These are phyloP conservation scores for Pseudopipra pipra DNA, from an alignment of 2,113 vertebrate genomes.

Conservation along the genomic window DNA sequence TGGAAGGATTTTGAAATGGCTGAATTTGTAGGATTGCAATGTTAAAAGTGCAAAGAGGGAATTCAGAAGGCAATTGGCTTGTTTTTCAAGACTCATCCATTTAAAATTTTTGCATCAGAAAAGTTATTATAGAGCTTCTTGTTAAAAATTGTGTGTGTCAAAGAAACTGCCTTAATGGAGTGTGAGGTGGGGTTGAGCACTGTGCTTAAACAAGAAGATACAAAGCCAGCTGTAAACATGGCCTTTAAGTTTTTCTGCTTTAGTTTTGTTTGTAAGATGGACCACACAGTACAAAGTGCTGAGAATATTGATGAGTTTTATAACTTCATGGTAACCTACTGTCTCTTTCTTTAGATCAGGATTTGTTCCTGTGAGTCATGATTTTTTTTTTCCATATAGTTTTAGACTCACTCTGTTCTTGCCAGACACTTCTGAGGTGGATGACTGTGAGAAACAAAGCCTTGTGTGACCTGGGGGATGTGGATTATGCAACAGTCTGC, in stretches of 20 bases:
- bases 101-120: background rate
- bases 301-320: background rate
- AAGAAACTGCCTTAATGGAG: background rate
- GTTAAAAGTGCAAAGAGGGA: background rate
- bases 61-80: background rate
- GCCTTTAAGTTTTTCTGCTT: background rate
- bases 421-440: background rate
- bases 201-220: background rate
- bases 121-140: background rate
- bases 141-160: background rate
- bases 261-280: background rate
- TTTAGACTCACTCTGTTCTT: background rate
- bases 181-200: background rate
- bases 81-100: background rate
- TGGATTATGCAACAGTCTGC: background rate
- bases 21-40: background rate
- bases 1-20: background rate
- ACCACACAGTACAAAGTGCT: background rate
- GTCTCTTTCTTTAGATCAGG: background rate
- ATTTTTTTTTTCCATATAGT: background rate
- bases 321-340: background rate
- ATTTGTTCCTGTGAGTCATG: background rate
- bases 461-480: background rate
- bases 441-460: background rate
- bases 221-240: background rate